phyloP scores from a whole-genome alignment of 2,113 vertebrate species.

The Atrichornis clamosus region DNA sequence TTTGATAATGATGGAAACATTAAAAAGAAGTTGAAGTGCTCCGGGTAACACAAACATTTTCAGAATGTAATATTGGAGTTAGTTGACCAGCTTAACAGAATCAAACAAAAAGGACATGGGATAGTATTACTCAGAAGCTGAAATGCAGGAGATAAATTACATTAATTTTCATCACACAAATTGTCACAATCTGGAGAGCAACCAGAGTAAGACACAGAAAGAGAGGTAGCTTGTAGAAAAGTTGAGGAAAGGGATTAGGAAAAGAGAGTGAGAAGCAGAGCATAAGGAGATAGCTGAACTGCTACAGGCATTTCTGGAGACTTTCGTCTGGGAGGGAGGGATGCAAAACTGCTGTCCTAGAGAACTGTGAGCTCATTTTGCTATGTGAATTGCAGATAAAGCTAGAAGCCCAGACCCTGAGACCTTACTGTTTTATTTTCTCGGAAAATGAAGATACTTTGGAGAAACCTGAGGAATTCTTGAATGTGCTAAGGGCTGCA shows the following conservation, averaged over 20 bases:
- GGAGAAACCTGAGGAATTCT: neutral
- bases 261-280: neutral
- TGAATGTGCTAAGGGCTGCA: neutral
- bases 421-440: neutral
- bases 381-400: neutral
- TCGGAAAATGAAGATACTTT: neutral
- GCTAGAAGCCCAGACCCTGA: neutral
- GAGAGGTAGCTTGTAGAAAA: neutral
- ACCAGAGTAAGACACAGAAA: neutral
- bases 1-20: neutral
- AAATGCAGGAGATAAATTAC: neutral
- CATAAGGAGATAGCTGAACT: neutral
- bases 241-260: neutral
- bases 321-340: neutral
- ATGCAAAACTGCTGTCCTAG: neutral
- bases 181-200: neutral
- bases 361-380: neutral
- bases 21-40: neutral
- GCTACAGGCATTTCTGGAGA: neutral
- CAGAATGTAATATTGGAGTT: neutral
- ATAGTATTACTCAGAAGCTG: neutral
- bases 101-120: neutral
- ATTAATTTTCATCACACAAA: neutral
- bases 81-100: neutral
- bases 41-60: neutral